Evolutionary conservation across 23 tunicate species (phyloP), one percentile per base, ranked within the genome.

Genomic region (Botrylloides violaceus): DNA sequence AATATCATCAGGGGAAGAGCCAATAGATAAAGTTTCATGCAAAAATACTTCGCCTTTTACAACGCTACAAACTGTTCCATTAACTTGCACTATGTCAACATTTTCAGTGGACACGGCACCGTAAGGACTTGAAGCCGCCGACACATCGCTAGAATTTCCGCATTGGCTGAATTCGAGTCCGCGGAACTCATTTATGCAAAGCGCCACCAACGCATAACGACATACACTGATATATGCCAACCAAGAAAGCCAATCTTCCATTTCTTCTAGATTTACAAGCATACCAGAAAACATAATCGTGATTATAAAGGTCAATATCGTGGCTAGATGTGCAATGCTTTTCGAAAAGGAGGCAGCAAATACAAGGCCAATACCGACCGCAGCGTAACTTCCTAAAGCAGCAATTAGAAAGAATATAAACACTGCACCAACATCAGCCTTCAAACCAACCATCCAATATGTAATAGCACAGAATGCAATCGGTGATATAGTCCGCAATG

Each of bases 401-500:
- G 78, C 81, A 9, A 78, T 36, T 32, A 90, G 65, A 1, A 83
- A 58, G 62, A 90, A 90, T 19, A 74, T 75, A 61, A 90, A 90
- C 39, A 83, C 83, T 0, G 97, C 39, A 43, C 62, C 90, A 35
- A 70, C 71, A 32, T 83, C 90, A 3, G 84, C 74, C 75, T 90
- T 90, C 36, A 90, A 70, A 21, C 74, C 97, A 59, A 90, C 97
- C 97, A 90, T 90, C 97, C 97, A 90, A 63, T 90, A 90, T 3
- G 97, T 90, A n/a, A 90, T 83, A 4, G 76, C 37, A 29, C 90
- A 75, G 75, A 83, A 90, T 55, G 79, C 71, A 29, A 90, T 68
- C 32, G 97, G 97, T 5, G 83, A 62, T 22, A 90, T 74, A 7
- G 97, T 82, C 34, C 97, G 65, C 84, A 90, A 75, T 36, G 97